Evolutionary conservation across 2,113 vertebrate genomes (phyloP).

Genomic region (Oenanthe oenanthe): DNA sequence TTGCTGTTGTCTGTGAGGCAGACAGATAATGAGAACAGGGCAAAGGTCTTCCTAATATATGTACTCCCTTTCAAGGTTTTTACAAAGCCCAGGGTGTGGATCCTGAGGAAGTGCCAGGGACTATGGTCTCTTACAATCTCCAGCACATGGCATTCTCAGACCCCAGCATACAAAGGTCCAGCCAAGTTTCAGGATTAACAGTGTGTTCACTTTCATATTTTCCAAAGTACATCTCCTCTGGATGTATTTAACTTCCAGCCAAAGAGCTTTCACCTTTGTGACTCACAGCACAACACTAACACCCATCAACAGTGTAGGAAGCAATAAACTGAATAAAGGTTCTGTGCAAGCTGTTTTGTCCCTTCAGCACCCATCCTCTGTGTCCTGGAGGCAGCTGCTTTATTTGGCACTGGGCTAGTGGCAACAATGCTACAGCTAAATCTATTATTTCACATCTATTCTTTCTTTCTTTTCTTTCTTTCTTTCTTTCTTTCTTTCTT

Average conservation of each 20-base stretch:
- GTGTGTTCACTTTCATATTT: background rate
- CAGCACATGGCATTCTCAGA: background rate
- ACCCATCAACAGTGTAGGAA: background rate
- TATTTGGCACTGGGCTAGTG: background rate
- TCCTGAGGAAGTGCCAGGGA: background rate
- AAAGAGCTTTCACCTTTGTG: background rate
- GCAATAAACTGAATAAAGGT: background rate
- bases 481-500: background rate
- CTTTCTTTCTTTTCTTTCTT: background rate
- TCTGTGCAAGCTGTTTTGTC: background rate
- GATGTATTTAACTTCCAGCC: background rate
- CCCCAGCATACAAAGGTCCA: background rate
- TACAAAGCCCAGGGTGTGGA: background rate
- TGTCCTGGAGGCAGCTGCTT: background rate
- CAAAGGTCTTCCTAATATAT: background rate
- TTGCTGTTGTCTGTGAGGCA: background rate
- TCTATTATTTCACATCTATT: background rate
- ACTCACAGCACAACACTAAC: background rate
- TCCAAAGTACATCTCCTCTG: background rate
- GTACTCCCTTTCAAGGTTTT: background rate
- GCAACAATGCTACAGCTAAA: background rate
- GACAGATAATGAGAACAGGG: background rate
- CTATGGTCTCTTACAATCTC: background rate
- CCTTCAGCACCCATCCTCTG: background rate
- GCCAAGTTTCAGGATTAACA: background rate